Evolutionary conservation across 2,113 vertebrate species (phyloP), one percentile per base, ranked within the genome.

Genomic region (Kryptolebias marmoratus): DNA sequence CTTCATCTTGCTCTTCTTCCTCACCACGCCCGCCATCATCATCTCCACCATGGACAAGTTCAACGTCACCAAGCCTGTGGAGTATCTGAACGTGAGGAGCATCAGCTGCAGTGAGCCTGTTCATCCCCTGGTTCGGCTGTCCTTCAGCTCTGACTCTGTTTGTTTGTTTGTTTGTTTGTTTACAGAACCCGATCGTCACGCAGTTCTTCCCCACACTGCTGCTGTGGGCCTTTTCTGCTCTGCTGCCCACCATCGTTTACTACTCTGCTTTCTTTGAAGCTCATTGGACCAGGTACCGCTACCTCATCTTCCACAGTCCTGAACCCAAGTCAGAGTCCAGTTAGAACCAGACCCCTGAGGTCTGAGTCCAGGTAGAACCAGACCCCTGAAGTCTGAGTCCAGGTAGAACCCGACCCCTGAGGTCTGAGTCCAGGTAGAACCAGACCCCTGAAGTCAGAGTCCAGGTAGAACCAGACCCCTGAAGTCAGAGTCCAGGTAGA

Each of bases 41-140:
- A 98, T 99, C 93, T 96, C 95, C 81, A 99, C 97, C 60, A 99
- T 99, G 97, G 97, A 99, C 95, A 98, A 99, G 93, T 99, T 99
- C 90, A 99, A 99, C 13, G 97, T 99, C 81, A 99, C 97, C 84
- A 98, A 98, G 83, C 97, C 97, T 0, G 97, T 99, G 75, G 97
- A 98, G 79, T 98, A 97, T 87, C 95, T 99, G 64, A 98, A 98
- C 1, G 97, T 99, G 94, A 96, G 96, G 9, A 11, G 5, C 4
- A 16, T 1, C 1, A 2, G 28, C 32, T n/a, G 1, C 0, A 4
- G 30, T 39, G 13, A 1, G 30, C 18, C 16, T 39, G 31, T 39
- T 5, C 48, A 12, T 1, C n/a, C 5, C n/a, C 7, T 59, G 32
- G 14, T 10, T n/a, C 54, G 16, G 27, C 44, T 13, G 14, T 5